These are phyloP conservation scores for Xiphydria camelus DNA, from an alignment of 2,888 invertebrate species.

Conservation along the genomic window DNA sequence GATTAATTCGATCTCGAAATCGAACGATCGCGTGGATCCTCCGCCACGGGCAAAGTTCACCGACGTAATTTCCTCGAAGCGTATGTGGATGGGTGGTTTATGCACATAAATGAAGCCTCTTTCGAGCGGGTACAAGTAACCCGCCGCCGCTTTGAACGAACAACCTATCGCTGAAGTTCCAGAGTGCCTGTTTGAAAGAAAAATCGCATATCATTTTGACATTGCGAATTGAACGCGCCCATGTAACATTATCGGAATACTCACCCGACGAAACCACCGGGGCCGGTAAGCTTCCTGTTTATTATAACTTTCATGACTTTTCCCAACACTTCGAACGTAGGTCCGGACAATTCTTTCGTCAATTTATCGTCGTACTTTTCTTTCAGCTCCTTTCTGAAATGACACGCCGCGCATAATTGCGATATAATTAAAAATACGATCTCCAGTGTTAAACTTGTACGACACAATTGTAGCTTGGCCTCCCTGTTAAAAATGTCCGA, in stretches of 20 bases:
- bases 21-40: conserved; percentile 85
- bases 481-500: no score
- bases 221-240: no score
- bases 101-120: conserved; percentile 98
- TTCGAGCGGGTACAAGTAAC: conserved; percentile 95
- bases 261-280: conserved; percentile 90
- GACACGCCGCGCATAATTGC: no score
- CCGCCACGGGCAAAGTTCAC: conserved; percentile 96
- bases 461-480: no score
- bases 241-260: no score
- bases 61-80: conserved; percentile 93
- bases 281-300: conserved; percentile 91
- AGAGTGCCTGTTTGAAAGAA: conserved; percentile 42
- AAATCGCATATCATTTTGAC: no score
- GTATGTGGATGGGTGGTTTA: conserved; percentile 96
- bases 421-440: no score
- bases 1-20: conserved; percentile 90
- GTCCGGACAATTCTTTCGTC: conserved; percentile 86
- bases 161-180: conserved; percentile 82
- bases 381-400: conserved; percentile 79
- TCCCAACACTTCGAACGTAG: conserved; percentile 93
- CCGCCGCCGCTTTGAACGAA: conserved; percentile 97
- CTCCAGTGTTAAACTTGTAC: no score
- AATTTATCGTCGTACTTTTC: conserved; percentile 94
- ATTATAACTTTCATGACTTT: conserved; percentile 96